phyloP scores from a whole-genome alignment of 2,797 vertebrate species.

The Scomberomorus guttatus region DNA sequence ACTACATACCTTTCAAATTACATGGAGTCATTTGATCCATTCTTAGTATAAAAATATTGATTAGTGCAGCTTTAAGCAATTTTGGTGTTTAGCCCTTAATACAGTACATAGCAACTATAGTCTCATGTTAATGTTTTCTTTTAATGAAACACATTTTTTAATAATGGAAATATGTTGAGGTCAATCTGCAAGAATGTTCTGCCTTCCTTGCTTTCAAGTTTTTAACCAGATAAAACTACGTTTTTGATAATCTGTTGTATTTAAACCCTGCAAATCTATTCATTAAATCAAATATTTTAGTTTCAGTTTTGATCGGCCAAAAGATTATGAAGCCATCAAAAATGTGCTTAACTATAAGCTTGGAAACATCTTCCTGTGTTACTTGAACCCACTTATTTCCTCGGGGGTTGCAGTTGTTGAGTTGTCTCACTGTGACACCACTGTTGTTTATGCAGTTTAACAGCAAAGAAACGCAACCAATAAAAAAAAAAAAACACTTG shows the following conservation, averaged over 20 bases:
- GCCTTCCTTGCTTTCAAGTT: neutral
- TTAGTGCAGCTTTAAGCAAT: no score
- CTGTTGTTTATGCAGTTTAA: constrained; percentile 21
- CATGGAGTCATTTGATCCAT: no score
- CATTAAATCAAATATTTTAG: neutral
- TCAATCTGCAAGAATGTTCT: neutral
- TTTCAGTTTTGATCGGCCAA: constrained; percentile 2
- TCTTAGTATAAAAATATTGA: no score
- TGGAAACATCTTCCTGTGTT: constrained; percentile 40
- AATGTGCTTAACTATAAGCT: constrained; percentile 32
- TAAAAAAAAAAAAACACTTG: constrained; percentile 39
- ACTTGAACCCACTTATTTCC: constrained; percentile 39
- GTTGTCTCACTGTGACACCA: constrained; percentile 25
- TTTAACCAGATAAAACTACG: neutral
- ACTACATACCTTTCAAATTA: no score
- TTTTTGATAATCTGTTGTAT: neutral
- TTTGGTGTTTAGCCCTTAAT: no score
- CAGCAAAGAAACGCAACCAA: neutral
- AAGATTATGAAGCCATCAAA: constrained; percentile 29
- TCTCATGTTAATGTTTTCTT: no score
- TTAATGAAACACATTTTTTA: no score
- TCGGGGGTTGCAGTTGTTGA: neutral
- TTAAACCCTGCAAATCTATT: neutral
- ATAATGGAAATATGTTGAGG: neutral
- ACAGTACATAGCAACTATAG: no score